phyloP scores from a whole-genome alignment of 1,140 invertebrate genomes.

The Trichoplusia ni region DNA sequence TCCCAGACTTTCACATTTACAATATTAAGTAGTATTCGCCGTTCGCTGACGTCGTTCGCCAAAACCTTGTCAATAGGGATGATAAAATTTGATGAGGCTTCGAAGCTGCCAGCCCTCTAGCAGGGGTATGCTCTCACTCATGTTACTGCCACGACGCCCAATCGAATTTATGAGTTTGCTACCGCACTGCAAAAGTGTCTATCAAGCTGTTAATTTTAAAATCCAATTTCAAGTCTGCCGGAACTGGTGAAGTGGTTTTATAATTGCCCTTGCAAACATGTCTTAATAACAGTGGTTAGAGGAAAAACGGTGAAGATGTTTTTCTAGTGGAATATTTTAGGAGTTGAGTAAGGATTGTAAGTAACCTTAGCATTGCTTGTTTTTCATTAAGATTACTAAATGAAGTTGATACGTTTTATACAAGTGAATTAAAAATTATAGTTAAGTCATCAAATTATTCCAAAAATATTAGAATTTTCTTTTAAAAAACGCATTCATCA shows the following conservation, averaged over 20 bases:
- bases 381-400: no score
- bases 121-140: conserved; percentile 39
- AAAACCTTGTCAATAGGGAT: conserved; percentile 72
- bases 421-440: no score
- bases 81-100: conserved; percentile 74
- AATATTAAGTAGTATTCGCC: no score
- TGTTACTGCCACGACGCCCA: conserved; percentile 57
- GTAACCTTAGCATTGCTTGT: no score
- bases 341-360: no score
- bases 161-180: conserved; percentile 48
- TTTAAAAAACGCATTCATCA: no score
- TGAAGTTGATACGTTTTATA: no score
- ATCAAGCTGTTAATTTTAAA: conserved; percentile 27
- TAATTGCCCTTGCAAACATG: conserved; percentile 7
- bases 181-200: conserved; percentile 9
- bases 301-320: no score
- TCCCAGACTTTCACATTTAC: no score
- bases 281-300: conserved; percentile 4
- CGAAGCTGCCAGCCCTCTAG: conserved; percentile 42
- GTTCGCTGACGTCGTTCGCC: conserved; percentile 53
- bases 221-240: conserved; percentile 8
- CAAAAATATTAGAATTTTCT: background rate
- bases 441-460: no score
- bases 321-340: no score
- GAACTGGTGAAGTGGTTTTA: background rate